Base-by-base conservation (phyloP, 2,113 vertebrate genomes). In the Ammodytes dubius region DNA sequence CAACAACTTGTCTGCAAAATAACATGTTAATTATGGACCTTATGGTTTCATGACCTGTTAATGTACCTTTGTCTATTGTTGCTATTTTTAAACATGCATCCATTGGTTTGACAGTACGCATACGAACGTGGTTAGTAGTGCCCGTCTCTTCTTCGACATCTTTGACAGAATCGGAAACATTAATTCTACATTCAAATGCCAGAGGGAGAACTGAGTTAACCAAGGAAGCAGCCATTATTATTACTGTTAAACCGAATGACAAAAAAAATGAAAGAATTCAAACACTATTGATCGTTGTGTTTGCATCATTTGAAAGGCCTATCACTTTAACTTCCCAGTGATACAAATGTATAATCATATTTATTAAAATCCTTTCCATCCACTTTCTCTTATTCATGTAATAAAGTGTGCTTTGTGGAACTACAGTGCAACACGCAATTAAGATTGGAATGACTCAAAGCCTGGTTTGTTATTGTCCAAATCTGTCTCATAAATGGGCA, bases 21-120 rank as follows among this genome's bases (percentile, higher is more conserved):
- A 37, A 27, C 0, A 13, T 49, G n/a, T 54, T 4, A 4, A 56
- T 27, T 56, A 57, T 45, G 54, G 14, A 35, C 17, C 27, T 72
- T 10, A 2, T 46, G 59, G 58, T 52, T 59, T 15, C 17, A 10
- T 0, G 2, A 15, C 63, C 39, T 43, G 27, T 27, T 27, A 27
- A 27, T 27, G 27, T 27, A 27, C 27, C 5, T 57, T 19, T n/a
- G 15, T 5, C 15, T 5, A 27, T 50, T 0, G 12, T 45, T 53
- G 2, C 2, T 10, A 15, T 39, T 40, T 53, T 47, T 39, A 10
- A 60, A 61, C 42, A 17, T 2, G 5, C 13, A 59, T 69, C 45
- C 5, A 14, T 49, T 15, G 50, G n/a, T 56, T 37, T 70, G 76
- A 70, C 74, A 76, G 66, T 17, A 4, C 12, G 40, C 7, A 45